These are phyloP conservation scores for Holothuria leucospilota DNA, from an alignment of 53 echinoderm and acorn worm species.

Conservation along the genomic window DNA sequence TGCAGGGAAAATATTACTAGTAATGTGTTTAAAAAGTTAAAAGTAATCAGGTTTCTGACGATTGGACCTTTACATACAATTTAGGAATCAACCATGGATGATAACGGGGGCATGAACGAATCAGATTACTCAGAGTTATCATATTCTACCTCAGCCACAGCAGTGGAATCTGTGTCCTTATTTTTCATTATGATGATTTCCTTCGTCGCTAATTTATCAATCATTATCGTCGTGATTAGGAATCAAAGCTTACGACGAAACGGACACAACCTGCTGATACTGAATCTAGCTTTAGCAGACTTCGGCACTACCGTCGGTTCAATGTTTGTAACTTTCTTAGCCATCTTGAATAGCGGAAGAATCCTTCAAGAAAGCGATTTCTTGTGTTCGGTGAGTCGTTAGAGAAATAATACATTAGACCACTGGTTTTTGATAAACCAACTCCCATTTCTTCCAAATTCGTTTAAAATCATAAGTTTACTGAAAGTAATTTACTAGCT, in stretches of 20 bases:
- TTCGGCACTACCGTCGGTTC: constrained; percentile 11
- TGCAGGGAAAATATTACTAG: too few species aligned
- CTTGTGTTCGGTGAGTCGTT: constrained; percentile 10
- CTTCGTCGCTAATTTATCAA: neutral
- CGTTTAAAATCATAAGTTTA: too few species aligned
- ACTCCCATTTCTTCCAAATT: too few species aligned
- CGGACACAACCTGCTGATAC: constrained; percentile 30
- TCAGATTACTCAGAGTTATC: neutral
- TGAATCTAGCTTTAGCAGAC: constrained; percentile 30
- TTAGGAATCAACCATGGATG: too few species aligned
- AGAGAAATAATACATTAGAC: too few species aligned
- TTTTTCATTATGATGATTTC: neutral
- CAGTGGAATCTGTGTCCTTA: neutral
- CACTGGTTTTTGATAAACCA: neutral
- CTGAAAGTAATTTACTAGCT: too few species aligned
- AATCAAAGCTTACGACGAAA: constrained; percentile 22
- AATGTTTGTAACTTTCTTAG: constrained; percentile 19
- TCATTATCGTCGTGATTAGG: constrained; percentile 2
- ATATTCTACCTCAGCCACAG: neutral
- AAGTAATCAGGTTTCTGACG: too few species aligned
- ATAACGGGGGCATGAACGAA: too few species aligned
- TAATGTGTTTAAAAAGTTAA: too few species aligned
- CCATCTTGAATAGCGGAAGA: neutral
- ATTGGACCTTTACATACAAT: too few species aligned
- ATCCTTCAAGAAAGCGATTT: neutral